These are phyloP conservation scores for Sylvicapra grimmia DNA, from an alignment of 2,113 vertebrate species.

Conservation along the genomic window DNA sequence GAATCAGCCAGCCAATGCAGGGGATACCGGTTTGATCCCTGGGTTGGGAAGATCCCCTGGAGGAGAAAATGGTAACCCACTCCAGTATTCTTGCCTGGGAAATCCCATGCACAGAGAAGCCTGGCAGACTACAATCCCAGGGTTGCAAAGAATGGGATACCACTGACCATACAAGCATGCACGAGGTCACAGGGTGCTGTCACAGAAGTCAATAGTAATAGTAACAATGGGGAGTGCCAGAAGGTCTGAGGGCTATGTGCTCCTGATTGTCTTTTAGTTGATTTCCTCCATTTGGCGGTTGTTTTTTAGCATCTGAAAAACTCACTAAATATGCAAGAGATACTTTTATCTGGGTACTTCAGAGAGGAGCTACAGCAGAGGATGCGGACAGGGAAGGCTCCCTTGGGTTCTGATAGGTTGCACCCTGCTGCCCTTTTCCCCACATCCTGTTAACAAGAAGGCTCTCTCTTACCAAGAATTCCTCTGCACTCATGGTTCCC, in stretches of 20 bases:
- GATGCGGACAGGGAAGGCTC: too few relatives aligned
- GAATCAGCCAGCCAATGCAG: background rate
- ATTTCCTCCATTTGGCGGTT: background rate
- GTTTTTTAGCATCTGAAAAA: background rate
- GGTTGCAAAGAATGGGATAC: background rate
- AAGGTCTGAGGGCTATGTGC: background rate
- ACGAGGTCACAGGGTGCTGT: background rate
- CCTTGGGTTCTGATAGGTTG: background rate
- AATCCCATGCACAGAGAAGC: background rate
- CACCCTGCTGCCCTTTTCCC: background rate
- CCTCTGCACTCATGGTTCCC: background rate
- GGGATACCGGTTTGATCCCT: fast-evolving
- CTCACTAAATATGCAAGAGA: background rate
- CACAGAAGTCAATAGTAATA: background rate
- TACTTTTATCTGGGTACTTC: background rate
- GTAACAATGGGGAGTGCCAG: background rate
- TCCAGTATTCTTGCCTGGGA: background rate
- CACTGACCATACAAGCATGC: background rate
- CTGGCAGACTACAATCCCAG: background rate
- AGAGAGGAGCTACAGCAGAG: background rate
- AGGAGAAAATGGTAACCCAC: background rate
- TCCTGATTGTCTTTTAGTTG: background rate
- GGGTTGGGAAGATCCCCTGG: background rate
- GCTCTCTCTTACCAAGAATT: background rate
- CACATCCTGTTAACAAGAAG: background rate